Evolutionary conservation across 2,113 vertebrate genomes (phyloP).

Genomic region (Syrrhaptes paradoxus): DNA sequence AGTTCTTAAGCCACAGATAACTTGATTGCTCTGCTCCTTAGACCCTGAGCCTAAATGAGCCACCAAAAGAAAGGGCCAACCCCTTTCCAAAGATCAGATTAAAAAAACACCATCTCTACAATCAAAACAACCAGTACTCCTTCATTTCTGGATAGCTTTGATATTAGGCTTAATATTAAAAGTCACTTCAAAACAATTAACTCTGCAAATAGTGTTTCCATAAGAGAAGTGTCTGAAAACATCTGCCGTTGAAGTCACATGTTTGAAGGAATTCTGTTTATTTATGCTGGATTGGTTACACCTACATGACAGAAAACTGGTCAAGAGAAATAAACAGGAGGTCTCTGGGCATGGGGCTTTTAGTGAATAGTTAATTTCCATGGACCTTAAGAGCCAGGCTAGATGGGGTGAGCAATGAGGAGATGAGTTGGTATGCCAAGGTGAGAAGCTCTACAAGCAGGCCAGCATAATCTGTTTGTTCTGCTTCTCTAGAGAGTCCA

Average conservation of each 20-base stretch:
- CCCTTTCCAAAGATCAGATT: background rate
- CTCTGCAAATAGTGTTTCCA: background rate
- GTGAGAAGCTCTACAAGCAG: background rate
- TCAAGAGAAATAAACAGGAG: background rate
- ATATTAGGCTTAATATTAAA: background rate
- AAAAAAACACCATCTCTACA: background rate
- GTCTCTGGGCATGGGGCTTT: background rate
- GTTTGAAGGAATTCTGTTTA: background rate
- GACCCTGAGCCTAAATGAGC: background rate
- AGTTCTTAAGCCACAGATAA: background rate
- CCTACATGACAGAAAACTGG: background rate
- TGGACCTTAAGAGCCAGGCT: background rate
- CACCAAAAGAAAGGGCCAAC: background rate
- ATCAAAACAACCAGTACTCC: background rate
- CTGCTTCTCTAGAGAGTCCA: background rate
- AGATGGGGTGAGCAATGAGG: accelerated
- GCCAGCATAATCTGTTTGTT: background rate
- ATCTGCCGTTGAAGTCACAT: background rate
- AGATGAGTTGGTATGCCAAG: background rate
- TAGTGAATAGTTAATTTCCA: background rate
- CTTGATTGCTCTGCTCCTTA: background rate
- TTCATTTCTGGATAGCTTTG: background rate
- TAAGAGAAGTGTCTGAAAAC: background rate
- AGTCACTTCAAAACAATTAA: background rate
- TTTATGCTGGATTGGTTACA: background rate